A percentile compares a stretch with the other conserved stretches of the same genome.
These are phyloP conservation scores for Drosophila insularis DNA, from an alignment of 1,140 invertebrate genomes.

Conservation along the genomic window DNA sequence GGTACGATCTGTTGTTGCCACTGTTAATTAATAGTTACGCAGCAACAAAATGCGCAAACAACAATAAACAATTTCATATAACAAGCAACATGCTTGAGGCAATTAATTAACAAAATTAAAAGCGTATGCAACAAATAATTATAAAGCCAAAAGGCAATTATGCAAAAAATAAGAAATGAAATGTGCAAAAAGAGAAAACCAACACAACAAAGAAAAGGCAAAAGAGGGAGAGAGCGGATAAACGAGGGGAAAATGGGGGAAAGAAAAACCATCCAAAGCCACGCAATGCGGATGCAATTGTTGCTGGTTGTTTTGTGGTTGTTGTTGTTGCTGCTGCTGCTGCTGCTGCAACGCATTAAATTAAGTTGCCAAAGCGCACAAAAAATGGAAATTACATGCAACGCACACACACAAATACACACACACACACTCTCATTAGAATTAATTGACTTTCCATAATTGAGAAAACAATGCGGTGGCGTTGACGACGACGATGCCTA, in stretches of 20 bases:
- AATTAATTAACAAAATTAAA: slow-evolving; percentile 78
- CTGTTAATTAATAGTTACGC: slow-evolving; percentile 39
- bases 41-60: slow-evolving; percentile 41
- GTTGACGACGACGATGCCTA: slow-evolving; percentile 58
- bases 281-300: slow-evolving; percentile 79
- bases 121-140: slow-evolving; percentile 77
- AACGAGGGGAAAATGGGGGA: neutral
- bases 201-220: neutral
- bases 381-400: slow-evolving; percentile 80
- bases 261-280: slow-evolving; percentile 49
- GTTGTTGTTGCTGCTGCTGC: slow-evolving; percentile 19
- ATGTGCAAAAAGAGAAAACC: slow-evolving; percentile 21
- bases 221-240: slow-evolving; percentile 4
- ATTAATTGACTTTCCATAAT: slow-evolving; percentile 82
- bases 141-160: slow-evolving; percentile 75
- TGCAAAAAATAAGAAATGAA: slow-evolving; percentile 56
- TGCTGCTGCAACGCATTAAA: slow-evolving; percentile 78
- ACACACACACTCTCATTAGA: slow-evolving; percentile 70
- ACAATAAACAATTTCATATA: slow-evolving; percentile 9
- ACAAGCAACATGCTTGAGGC: slow-evolving; percentile 32
- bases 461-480: slow-evolving; percentile 80
- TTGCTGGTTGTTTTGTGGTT: slow-evolving; percentile 45
- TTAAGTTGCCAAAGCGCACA: slow-evolving; percentile 80
- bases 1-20: slow-evolving; percentile 10
- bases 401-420: slow-evolving; percentile 42